Evolutionary conservation across 2,113 vertebrate species (phyloP), one percentile per base, ranked within the genome.

Genomic region (Peromyscus leucopus): DNA sequence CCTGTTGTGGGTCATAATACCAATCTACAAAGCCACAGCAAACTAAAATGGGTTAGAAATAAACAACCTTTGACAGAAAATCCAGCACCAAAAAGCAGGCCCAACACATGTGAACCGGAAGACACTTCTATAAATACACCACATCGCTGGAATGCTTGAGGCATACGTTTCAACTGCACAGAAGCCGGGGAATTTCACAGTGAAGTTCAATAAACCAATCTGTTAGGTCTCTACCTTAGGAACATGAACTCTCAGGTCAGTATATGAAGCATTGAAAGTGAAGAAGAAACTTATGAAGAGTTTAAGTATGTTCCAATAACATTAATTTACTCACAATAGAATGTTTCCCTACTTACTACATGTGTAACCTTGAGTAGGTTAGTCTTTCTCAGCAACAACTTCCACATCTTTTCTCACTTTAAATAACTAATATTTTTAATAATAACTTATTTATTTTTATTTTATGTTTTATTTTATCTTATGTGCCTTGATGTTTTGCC

Each of bases 61-160:
- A 98, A 98, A 98, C 96, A 97, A 97, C 95, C 94, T 97, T 93
- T 97, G 94, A 96, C 93, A 98, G 97, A 98, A 98, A 98, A 97
- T 3, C 31, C 90, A 93, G 67, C 89, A 97, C 84, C 96, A 90
- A 82, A 97, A 97, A 97, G 93, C 75, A 97, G 87, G 89, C 51
- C 93, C 84, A 71, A 95, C 65, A 91, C 96, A 97, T 48, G 8
- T 96, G 97, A 97, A 96, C 97, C 87, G 94, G 97, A 98, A 98
- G 94, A 85, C 55, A 79, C 82, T 19, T 96, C 96, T 97, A 97
- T 98, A 98, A 97, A 98, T 98, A 98, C 97, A 97, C 84, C 76
- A 82, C 94, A 95, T 92, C 86, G 91, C 96, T 96, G 86, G 95
- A 97, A 97, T 83, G 76, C 90, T 94, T 96, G 80, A 96, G 84